Conservation (phyloP, 2,888 invertebrate species). For the Melieria crassipennis region DNA sequence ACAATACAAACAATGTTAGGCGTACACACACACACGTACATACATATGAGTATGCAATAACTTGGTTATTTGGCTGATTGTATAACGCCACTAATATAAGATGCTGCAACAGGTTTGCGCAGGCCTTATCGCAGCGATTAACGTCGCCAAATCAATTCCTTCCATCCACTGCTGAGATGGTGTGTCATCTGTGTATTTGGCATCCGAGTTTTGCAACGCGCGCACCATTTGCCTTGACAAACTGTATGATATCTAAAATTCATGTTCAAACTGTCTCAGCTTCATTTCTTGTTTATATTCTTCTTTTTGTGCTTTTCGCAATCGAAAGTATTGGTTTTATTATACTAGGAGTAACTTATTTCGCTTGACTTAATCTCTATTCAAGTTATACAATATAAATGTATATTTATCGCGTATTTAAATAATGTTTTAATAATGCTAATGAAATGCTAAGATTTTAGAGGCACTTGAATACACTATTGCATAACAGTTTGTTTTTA, state of each 20-base stretch:
- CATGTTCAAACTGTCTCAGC: background rate
- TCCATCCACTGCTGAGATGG: background rate
- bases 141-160: background rate
- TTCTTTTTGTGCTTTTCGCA: background rate
- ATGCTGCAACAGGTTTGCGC: background rate
- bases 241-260: background rate
- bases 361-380: background rate
- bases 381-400: background rate
- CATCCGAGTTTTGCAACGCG: background rate
- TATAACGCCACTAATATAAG: conserved; percentile 1
- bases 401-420: conserved; percentile 4
- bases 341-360: background rate
- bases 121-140: background rate
- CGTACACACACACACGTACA: background rate
- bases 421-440: conserved; percentile 3
- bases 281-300: background rate
- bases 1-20: background rate
- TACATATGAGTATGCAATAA: background rate
- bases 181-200: background rate
- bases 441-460: conserved; percentile 12
- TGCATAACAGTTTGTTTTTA: conserved; percentile 8
- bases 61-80: background rate
- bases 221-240: background rate
- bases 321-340: background rate
- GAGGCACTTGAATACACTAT: conserved; percentile 1